Evolutionary conservation across 2,888 invertebrate species (phyloP), one percentile per base, ranked within the genome.

Genomic region (Dasypogon diadema): DNA sequence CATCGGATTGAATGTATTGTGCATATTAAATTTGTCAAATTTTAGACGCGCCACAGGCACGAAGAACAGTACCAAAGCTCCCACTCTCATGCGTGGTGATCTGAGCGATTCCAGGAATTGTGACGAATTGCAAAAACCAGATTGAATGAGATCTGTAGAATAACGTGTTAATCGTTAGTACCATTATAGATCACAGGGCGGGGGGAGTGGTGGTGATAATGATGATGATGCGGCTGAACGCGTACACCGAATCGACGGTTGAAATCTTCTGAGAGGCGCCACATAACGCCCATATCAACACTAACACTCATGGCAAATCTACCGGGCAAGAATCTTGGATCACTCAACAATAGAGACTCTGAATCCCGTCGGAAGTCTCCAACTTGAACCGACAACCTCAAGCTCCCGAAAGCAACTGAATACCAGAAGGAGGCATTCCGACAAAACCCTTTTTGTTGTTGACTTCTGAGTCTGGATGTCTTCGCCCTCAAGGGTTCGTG

Each of bases 221-320:
- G 82, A 77, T 82, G 78, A 78, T 84, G 83, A 56, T 85, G 81
- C 21, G 84, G 81, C 76, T 85, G 86, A 82, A 85, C 85, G 22
- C 85, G 84, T 37, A 85, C 83, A n/a, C 85, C 86, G 77, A 86
- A 86, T 46, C 86, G 83, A n/a, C 86, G 81, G 78, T 85, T 86
- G 75, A 86, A 85, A 80, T 86, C 85, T 81, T 86, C 86, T 42
- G 86, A 85, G 65, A 86, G 84, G 81, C 86, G 86, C 86, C 86
- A 86, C 86, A 86, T 86, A 79, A 85, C 86, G 83, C 86, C 86
- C 79, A 86, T 84, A 79, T 86, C 86, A 76, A 86, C 85, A 80
- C 86, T 85, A 76, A 86, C 86, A 81, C 86, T 86, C 85, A 85
- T 86, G 65, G 46, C 30, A 70, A 54, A 10, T 21, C 54, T n/a